Evolutionary conservation across 1,140 invertebrate genomes (phyloP), one percentile per base, ranked within the genome.

Genomic region (Drosophila sp.): DNA sequence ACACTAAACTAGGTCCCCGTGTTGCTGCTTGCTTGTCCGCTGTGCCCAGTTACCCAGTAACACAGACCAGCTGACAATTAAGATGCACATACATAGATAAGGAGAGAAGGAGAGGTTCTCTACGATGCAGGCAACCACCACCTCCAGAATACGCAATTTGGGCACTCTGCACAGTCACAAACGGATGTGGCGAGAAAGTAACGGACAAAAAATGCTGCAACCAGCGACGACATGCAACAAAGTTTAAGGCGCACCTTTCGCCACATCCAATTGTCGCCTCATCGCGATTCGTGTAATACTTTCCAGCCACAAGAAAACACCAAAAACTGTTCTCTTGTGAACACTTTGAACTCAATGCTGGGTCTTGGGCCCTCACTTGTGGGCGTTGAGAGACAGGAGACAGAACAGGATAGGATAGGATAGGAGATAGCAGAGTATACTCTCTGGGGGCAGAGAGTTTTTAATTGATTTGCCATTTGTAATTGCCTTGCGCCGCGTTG

Each of bases 11-110:
- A 70, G 82, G 83, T 85, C 82, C 78, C 73, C 64, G 60, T 54
- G 54, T 44, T 75, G 82, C 17, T 17, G 17, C 17, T 17, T 17
- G 17, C 56, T 58, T 58, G 56, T 58, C 56, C 56, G 56, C 6
- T 85, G 78, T 85, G 82, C 82, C 83, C 79, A 87, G 82, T 86
- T 86, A 86, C 82, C 82, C 79, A 86, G 63, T 87, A 87, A 87
- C 83, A 83, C 76, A 80, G 44, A 66, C 77, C 84, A 84, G 72
- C 84, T 87, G 84, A 87, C 84, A 87, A 87, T 87, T 87, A 87
- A 87, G 84, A 87, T 87, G 84, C 84, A 87, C 84, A 87, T 87
- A 89, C 80, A 80, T 77, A 87, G 84, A 87, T 87, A 50, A 60
- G 58, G 57, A 44, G n/a, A n/a, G 54, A 25, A 35, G 35, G 27